phyloP scores from a whole-genome alignment of 2,888 invertebrate species.

The Clivina fossor region DNA sequence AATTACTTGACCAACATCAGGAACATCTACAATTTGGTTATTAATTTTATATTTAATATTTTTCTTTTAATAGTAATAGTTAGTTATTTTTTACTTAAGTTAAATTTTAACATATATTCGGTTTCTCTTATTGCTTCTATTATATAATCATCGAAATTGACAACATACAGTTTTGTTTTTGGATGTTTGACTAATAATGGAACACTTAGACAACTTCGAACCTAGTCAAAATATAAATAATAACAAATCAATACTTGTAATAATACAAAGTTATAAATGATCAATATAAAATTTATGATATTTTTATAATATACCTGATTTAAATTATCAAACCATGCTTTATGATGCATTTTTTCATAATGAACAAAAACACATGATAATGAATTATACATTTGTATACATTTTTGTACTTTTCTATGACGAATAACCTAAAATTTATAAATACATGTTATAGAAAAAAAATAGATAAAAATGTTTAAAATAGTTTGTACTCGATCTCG shows the following conservation, averaged over 20 bases:
- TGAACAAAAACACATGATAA: slow-evolving; percentile 77
- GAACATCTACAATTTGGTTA: slow-evolving; percentile 64
- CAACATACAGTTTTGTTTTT: slow-evolving; percentile 63
- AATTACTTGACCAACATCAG: slow-evolving; percentile 74
- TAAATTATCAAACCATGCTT: slow-evolving; percentile 76
- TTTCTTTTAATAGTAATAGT: slow-evolving; percentile 11
- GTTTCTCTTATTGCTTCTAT: slow-evolving; percentile 75
- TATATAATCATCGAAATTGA: slow-evolving; percentile 75
- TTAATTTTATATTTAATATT: slow-evolving; percentile 10
- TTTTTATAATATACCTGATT: slow-evolving; percentile 60
- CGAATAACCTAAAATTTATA: slow-evolving; percentile 54
- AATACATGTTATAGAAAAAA: background rate
- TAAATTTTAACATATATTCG: slow-evolving; percentile 78
- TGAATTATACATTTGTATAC: slow-evolving; percentile 77
- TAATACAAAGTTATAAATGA: no score
- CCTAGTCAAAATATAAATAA: slow-evolving; percentile 53
- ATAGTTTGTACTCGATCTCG: slow-evolving; percentile 47
- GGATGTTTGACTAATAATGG: slow-evolving; percentile 72
- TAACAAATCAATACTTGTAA: no score
- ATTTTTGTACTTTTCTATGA: slow-evolving; percentile 70
- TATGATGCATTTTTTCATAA: slow-evolving; percentile 80
- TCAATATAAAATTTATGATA: background rate
- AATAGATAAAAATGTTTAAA: background rate
- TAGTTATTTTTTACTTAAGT: slow-evolving; percentile 57
- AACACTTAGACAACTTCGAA: slow-evolving; percentile 65